phyloP scores from a whole-genome alignment of 2,888 invertebrate species.

The Philaethria dido region DNA sequence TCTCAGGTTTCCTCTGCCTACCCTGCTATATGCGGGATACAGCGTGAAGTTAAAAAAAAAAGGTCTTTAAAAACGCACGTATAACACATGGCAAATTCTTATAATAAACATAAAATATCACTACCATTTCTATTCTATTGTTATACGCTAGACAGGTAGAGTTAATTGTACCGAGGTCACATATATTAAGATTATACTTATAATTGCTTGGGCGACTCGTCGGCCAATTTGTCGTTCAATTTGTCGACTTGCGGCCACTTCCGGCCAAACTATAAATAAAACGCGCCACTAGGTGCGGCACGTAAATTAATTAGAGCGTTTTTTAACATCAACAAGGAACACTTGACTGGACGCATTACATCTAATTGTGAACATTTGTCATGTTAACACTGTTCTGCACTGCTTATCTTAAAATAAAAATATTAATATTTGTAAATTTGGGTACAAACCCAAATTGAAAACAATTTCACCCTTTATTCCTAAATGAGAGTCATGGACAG shows the following conservation, averaged over 20 bases:
- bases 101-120: constrained; percentile 24
- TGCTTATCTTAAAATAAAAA: neutral
- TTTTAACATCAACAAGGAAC: constrained; percentile 55
- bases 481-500: too few relatives aligned
- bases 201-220: constrained; percentile 45
- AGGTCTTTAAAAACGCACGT: too few relatives aligned
- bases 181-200: constrained; percentile 48
- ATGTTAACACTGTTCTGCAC: constrained; percentile 22
- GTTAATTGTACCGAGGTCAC: constrained; percentile 46
- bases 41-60: too few relatives aligned
- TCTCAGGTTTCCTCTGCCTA: too few relatives aligned
- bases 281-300: constrained; percentile 46
- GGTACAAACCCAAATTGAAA: too few relatives aligned
- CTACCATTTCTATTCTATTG: constrained; percentile 29
- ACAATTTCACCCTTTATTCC: too few relatives aligned
- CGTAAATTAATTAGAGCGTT: constrained; percentile 51
- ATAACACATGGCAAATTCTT: neutral
- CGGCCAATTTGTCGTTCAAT: constrained; percentile 37
- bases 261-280: constrained; percentile 49
- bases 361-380: constrained; percentile 57
- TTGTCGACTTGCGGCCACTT: constrained; percentile 46
- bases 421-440: too few relatives aligned
- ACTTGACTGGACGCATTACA: constrained; percentile 53
- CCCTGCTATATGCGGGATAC: too few relatives aligned
- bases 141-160: constrained; percentile 43